Evolutionary conservation across 2,888 invertebrate species (phyloP), one percentile per base, ranked within the genome.

Genomic region (Dryomyza anilis): DNA sequence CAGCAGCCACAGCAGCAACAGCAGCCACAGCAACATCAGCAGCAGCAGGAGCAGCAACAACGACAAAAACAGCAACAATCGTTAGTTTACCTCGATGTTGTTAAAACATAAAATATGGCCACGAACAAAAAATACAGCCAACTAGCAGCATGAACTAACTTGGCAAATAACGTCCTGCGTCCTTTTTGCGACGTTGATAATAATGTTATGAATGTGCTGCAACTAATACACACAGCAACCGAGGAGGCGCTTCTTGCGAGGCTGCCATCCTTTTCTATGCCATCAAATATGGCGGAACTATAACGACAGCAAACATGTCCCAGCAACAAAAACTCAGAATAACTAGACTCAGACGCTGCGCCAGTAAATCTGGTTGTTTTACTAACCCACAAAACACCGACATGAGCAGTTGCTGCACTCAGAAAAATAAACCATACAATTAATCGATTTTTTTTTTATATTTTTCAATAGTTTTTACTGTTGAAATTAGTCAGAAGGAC

Each of bases 141-240:
- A n/a, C n/a, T 14, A 50, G 25, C 12, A 56, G 21, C 43, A 21
- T 46, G 16, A 48, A 58, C 23, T 43, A 64, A 65, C 53, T 65
- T 63, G 65, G 63, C 46, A 60, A 60, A 63, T 66, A 67, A 69
- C 59, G 56, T 63, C 59, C 45, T 64, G n/a, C 60, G 59, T 64
- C 64, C 62, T 66, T 65, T 64, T 67, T 64, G 64, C 62, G 62
- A 64, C n/a, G n/a, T n/a, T n/a, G n/a, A n/a, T 56, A 57, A 65
- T 67, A 62, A 69, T 65, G 63, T 67, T 59, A 39, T 46, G 58
- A 57, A 67, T 63, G 67, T 63, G 63, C 50, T 65, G 65, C 61
- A 69, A 67, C 66, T 67, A 65, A 67, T 64, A 64, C 39, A 57
- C 55, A 52, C 52, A 52, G n/a, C 30, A 4, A 27, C 36, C 39